phyloP scores from a whole-genome alignment of 2,113 vertebrate genomes.

The Tenebrosternarchus preto region DNA sequence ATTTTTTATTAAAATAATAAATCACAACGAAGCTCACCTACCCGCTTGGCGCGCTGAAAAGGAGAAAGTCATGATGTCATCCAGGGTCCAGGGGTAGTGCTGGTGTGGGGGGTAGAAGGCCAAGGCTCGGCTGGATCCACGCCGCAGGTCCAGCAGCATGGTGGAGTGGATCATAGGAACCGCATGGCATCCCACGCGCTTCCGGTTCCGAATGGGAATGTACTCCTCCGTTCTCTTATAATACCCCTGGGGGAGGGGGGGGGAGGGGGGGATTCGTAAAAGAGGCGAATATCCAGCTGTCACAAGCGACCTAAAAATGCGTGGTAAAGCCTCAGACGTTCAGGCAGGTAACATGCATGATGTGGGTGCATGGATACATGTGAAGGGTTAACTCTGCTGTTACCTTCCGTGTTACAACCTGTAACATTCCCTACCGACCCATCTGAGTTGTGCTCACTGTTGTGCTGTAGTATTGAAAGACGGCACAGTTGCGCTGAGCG shows the following conservation, averaged over 20 bases:
- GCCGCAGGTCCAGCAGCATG: slow-evolving; percentile 84
- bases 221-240: slow-evolving; percentile 86
- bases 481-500: not conserved
- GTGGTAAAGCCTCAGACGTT: too few species aligned
- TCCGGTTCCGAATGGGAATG: slow-evolving; percentile 82
- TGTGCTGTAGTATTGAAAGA: too few species aligned
- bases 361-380: too few species aligned
- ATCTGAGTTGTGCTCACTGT: too few species aligned
- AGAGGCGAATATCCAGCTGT: too few species aligned
- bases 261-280: not conserved
- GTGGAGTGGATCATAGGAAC: slow-evolving; percentile 92
- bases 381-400: too few species aligned
- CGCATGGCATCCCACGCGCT: slow-evolving; percentile 80
- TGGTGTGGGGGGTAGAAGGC: slow-evolving; percentile 80
- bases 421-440: too few species aligned
- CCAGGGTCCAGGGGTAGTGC: slow-evolving; percentile 83
- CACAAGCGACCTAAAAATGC: too few species aligned
- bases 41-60: slow-evolving; percentile 86
- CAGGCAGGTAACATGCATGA: too few species aligned
- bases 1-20: too few species aligned
- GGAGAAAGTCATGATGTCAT: slow-evolving; percentile 89
- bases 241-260: slow-evolving; percentile 76
- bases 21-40: slow-evolving; percentile 71
- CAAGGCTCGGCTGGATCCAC: slow-evolving; percentile 74
- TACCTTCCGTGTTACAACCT: too few species aligned